Evolutionary conservation across 30 jellyfish, hydroid and myxozoan genomes (phyloP).

Genomic region (Mastigias papua): DNA sequence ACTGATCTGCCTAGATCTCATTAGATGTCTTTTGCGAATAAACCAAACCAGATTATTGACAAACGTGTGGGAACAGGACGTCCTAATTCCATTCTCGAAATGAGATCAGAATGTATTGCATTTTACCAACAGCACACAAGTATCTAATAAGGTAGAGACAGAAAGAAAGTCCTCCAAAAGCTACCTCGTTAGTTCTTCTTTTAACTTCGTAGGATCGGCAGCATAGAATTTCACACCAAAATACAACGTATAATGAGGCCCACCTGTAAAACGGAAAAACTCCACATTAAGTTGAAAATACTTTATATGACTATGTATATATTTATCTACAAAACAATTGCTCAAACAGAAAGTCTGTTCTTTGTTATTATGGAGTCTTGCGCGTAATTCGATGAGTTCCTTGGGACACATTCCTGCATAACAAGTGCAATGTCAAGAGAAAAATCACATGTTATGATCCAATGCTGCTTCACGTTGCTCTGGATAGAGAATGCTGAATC

Average conservation of each 20-base stretch:
- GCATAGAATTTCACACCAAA: conserved; percentile 96
- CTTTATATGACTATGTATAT: neutral
- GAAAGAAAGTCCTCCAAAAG: no score
- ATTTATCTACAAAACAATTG: no score
- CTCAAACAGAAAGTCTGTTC: neutral
- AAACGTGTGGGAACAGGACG: neutral
- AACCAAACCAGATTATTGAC: conserved; percentile 6
- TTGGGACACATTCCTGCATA: neutral
- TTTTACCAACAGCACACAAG: no score
- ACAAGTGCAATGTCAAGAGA: neutral
- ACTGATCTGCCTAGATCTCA: neutral
- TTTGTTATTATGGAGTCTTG: neutral
- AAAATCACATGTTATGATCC: neutral
- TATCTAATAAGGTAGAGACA: no score
- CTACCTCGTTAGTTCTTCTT: conserved; percentile 94
- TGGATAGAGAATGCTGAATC: no score
- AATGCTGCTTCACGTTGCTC: neutral
- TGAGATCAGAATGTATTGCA: neutral
- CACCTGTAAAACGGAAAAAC: conserved; percentile 46
- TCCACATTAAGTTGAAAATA: neutral
- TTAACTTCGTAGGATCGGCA: conserved; percentile 92
- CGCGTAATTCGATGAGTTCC: neutral
- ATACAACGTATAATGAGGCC: conserved; percentile 70
- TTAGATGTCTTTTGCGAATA: neutral
- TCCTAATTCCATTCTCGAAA: neutral